phyloP scores from a whole-genome alignment of 2,113 vertebrate genomes.

The Equus przewalskii region DNA sequence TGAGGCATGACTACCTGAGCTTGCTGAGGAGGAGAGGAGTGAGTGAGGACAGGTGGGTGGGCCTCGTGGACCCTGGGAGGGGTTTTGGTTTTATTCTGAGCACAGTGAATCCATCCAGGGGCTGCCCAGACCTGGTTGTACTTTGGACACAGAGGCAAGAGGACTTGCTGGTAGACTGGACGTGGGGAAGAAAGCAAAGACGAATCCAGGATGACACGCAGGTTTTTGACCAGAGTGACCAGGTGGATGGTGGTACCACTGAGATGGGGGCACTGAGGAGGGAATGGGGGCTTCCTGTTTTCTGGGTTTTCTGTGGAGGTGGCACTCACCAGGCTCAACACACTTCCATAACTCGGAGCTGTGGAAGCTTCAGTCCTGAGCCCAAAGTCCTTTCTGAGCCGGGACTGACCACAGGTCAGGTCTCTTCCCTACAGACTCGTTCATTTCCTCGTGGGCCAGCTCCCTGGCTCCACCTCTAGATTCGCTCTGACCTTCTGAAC shows the following conservation, averaged over 20 bases:
- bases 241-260: not conserved
- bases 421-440: not conserved
- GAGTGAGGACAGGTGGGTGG: not conserved
- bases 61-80: not conserved
- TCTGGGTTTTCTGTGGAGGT: not conserved
- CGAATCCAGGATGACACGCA: too few relatives aligned
- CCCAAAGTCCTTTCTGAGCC: not conserved
- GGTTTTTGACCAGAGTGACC: too few relatives aligned
- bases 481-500: too few relatives aligned
- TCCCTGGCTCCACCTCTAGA: not conserved
- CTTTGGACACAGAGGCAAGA: not conserved
- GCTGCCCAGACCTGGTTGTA: not conserved
- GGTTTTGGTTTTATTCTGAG: not conserved
- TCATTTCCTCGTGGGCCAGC: not conserved
- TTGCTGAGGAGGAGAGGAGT: not conserved
- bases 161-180: not conserved
- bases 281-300: not conserved
- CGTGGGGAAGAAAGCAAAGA: too few relatives aligned
- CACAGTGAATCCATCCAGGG: too few relatives aligned
- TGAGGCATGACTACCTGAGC: too few relatives aligned
- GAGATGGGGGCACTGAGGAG: not conserved
- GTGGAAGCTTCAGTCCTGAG: not conserved
- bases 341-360: accelerated
- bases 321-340: not conserved
- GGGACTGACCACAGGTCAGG: not conserved